Percentiles rank a stretch among this genome's conserved stretches.
Evolutionary conservation across 2,888 invertebrate genomes (phyloP).

Genomic region (Lepas anatifera): DNA sequence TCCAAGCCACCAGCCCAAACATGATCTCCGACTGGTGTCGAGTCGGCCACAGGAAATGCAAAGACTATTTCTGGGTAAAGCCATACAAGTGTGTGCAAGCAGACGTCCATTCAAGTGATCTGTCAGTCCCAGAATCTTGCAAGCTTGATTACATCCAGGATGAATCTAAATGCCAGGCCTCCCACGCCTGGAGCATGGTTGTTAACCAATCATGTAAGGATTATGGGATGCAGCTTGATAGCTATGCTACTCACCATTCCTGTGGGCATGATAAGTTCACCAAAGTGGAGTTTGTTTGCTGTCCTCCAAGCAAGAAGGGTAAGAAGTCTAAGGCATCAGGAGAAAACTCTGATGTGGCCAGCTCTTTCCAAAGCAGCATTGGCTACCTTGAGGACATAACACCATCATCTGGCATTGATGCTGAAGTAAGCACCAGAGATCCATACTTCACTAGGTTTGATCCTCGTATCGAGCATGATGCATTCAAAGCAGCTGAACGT

Average conservation of each 20-base stretch:
- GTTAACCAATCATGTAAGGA: conserved; percentile 78
- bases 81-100: conserved; percentile 96
- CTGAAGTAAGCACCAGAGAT: conserved; percentile 46
- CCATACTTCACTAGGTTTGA: conserved; percentile 92
- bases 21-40: conserved; percentile 93
- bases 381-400: neutral
- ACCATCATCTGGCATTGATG: neutral
- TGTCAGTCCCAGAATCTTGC: conserved; percentile 95
- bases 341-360: no score
- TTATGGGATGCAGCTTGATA: conserved; percentile 73
- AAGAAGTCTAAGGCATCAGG: neutral
- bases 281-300: conserved; percentile 98
- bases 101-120: conserved; percentile 96
- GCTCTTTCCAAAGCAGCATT: no score
- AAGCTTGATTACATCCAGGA: conserved; percentile 98
- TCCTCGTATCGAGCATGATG: conserved; percentile 89
- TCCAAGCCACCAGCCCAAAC: conserved; percentile 86
- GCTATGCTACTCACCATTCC: conserved; percentile 93
- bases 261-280: conserved; percentile 95
- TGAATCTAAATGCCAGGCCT: conserved; percentile 88
- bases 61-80: conserved; percentile 78
- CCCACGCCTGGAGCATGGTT: conserved; percentile 86
- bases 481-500: conserved; percentile 81
- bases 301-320: conserved; percentile 55
- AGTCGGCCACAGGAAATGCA: conserved; percentile 68